These are phyloP conservation scores for Perccottus glenii DNA, from an alignment of 2,113 vertebrate species.

Conservation along the genomic window DNA sequence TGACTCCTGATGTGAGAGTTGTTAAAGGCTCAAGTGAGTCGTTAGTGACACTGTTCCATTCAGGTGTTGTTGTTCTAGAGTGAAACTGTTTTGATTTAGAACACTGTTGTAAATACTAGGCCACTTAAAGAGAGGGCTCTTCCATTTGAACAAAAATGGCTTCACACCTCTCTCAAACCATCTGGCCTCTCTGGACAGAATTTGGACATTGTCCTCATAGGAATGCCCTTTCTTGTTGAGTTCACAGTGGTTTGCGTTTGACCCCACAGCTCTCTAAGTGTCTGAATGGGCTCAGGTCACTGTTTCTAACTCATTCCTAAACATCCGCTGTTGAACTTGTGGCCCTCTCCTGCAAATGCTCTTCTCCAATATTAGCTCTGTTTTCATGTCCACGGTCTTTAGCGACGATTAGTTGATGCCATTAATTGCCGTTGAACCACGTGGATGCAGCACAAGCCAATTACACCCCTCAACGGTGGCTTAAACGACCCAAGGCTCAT, in stretches of 20 bases:
- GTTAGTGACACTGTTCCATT: no score
- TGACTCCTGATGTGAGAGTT: no score
- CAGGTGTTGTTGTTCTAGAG: no score
- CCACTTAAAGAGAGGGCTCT: no score
- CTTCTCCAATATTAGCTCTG: slow-evolving; percentile 27
- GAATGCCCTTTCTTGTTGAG: no score
- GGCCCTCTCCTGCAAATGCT: slow-evolving; percentile 36
- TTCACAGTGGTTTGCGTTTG: neutral
- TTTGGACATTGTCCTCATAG: no score
- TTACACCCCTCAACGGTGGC: slow-evolving; percentile 82
- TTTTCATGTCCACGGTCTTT: slow-evolving; percentile 42
- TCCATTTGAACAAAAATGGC: no score
- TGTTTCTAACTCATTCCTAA: neutral
- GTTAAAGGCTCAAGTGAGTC: no score
- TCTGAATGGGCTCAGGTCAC: slow-evolving; percentile 17
- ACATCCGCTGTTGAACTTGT: slow-evolving; percentile 29
- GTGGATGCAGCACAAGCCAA: slow-evolving; percentile 81
- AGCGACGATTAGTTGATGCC: slow-evolving; percentile 35
- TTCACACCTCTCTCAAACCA: no score
- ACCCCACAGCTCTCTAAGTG: slow-evolving; percentile 5
- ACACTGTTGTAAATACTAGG: no score
- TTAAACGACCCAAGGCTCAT: slow-evolving; percentile 82
- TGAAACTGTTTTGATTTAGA: no score
- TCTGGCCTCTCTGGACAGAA: no score
- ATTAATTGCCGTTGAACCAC: slow-evolving; percentile 60